Evolutionary conservation across 1,140 invertebrate genomes (phyloP), one percentile per base, ranked within the genome.

Genomic region (Leptestheria dahalacensis): DNA sequence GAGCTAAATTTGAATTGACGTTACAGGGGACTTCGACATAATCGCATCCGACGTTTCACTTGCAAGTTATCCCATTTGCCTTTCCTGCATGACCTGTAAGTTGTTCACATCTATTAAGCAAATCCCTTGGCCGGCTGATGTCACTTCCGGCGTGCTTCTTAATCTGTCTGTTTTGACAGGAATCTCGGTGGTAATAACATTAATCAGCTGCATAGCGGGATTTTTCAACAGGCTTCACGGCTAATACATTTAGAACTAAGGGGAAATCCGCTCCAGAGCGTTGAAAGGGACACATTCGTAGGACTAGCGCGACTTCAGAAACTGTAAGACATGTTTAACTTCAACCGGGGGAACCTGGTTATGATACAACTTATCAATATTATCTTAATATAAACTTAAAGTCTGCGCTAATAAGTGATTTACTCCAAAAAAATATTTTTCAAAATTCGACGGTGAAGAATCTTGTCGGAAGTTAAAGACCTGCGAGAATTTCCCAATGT

Each of bases 161-260:
- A 62, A 62, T 61, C n/a, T n/a, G n/a, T n/a, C n/a, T n/a, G n/a
- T 56, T 48, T 48, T 65, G 66, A 10, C 69, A 84, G 82, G 65
- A 84, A 82, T 18, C 74, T 84, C 62, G 81, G 82, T 28, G 82
- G 82, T 63, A 85, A 85, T 68, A 77, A 75, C 59, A 79, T 86
- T 66, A 76, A 77, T 61, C 78, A 75, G 64, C 77, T 86, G 52
- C 75, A 77, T 11, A 75, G 72, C 24, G 77, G 79, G 24, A 71
- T 80, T 53, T 71, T 86, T 23, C 78, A 79, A 62, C 74, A 76
- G 61, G 70, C 74, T 29, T 72, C 72, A 25, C 78, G 77, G 55
- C 73, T 86, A 49, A 71, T 77, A 41, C 74, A 82, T 15, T 65
- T 85, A 47, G 83, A 86, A 66, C 71, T 86, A 55, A 79, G 81